Conservation (phyloP, 2,113 vertebrate genomes). For the Plectropomus leopardus region DNA sequence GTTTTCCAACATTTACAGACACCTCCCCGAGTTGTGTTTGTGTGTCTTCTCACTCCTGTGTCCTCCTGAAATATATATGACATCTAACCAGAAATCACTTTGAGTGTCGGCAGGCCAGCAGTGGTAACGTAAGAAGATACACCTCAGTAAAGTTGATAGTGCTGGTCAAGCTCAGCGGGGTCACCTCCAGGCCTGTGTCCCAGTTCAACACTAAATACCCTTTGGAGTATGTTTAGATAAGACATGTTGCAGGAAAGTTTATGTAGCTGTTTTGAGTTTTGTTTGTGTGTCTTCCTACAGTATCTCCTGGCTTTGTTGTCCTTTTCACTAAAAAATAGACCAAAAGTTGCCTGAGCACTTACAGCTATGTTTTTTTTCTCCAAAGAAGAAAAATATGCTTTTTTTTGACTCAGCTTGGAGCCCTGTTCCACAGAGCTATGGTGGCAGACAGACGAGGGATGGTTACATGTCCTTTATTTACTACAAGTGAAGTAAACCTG, state of each 20-base stretch:
- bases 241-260: not conserved
- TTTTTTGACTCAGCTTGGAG: constrained; percentile 17
- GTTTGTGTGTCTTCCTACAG: not conserved
- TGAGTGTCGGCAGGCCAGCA: constrained; percentile 36
- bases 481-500: constrained; percentile 65
- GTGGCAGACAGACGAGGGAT: constrained; percentile 10
- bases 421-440: constrained; percentile 10
- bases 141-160: constrained; percentile 55
- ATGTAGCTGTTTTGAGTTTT: not conserved
- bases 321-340: not conserved
- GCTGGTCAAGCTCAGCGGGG: constrained; percentile 34
- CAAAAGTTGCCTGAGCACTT: not conserved
- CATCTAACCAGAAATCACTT: constrained; percentile 59
- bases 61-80: constrained; percentile 73
- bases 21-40: not conserved
- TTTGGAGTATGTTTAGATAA: too few species aligned
- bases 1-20: constrained; percentile 27
- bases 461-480: constrained; percentile 69
- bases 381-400: not conserved
- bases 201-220: not conserved
- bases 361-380: not conserved
- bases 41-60: constrained; percentile 33
- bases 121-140: constrained; percentile 58
- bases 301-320: not conserved
- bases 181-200: constrained; percentile 51